Conservation (phyloP, 35 echinoderm and acorn worm genomes). For the Apostichopus californicus region DNA sequence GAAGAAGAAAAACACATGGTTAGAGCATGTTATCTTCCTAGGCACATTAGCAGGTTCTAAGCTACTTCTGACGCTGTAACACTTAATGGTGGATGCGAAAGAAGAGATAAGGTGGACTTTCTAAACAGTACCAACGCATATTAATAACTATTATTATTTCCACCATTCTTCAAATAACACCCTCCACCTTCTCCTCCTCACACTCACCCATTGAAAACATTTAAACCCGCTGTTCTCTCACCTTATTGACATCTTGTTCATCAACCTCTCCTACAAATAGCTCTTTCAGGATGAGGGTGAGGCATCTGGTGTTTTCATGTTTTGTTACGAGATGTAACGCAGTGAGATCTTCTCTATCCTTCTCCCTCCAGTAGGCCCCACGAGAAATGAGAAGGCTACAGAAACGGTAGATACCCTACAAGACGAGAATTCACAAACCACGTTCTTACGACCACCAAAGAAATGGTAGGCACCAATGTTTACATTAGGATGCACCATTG, state of each 20-base stretch:
- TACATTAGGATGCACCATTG: neutral
- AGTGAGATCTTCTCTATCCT: slow-evolving; percentile 84
- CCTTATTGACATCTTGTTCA: slow-evolving; percentile 89
- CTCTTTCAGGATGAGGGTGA: slow-evolving; percentile 87
- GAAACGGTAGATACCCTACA: slow-evolving; percentile 79
- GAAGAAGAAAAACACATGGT: no score
- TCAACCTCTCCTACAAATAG: slow-evolving; percentile 87
- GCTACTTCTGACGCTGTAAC: no score
- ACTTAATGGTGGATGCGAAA: no score
- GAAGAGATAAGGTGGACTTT: no score
- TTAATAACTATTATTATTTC: no score
- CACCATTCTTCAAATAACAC: no score
- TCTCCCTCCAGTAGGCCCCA: slow-evolving; percentile 86
- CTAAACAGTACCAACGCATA: no score
- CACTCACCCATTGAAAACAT: no score
- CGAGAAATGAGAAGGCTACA: slow-evolving; percentile 56
- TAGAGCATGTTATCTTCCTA: no score
- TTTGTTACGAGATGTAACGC: slow-evolving; percentile 88
- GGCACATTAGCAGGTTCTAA: no score
- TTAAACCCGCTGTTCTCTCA: slow-evolving; percentile 13
- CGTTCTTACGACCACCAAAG: neutral
- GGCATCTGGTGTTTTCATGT: slow-evolving; percentile 89
- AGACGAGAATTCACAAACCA: neutral
- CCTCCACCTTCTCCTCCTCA: no score
- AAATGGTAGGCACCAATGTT: neutral